These are phyloP conservation scores for Psittacula cyanocephala DNA, from an alignment of 2,113 vertebrate species.

Conservation along the genomic window DNA sequence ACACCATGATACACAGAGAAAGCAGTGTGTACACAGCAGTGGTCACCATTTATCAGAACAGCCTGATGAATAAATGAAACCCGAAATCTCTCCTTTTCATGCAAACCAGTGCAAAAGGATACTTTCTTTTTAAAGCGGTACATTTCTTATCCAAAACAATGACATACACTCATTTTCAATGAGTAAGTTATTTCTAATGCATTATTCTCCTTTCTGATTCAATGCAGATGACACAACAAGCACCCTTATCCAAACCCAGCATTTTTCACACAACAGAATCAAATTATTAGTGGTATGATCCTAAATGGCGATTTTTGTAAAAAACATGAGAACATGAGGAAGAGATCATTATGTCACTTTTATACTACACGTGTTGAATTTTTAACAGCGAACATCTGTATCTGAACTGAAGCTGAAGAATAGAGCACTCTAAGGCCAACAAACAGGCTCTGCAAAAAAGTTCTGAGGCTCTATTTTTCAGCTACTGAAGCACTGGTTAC, in stretches of 20 bases:
- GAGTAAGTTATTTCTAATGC: neutral
- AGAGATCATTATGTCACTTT: neutral
- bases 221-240: neutral
- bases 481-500: neutral
- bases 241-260: neutral
- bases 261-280: neutral
- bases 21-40: neutral
- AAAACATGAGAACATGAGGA: neutral
- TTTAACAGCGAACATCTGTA: neutral
- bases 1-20: neutral
- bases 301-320: neutral
- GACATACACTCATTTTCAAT: neutral
- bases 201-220: neutral
- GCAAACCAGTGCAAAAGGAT: neutral
- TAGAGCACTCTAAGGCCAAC: neutral
- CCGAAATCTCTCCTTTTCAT: neutral
- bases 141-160: neutral
- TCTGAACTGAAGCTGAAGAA: neutral
- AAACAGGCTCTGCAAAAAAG: neutral
- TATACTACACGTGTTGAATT: neutral
- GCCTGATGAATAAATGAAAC: neutral
- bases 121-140: neutral
- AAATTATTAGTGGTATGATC: neutral
- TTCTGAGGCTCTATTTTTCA: neutral
- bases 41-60: neutral